These are phyloP conservation scores for Montipora capricornis DNA, from an alignment of 64 coral and sea anemone species.

Conservation along the genomic window DNA sequence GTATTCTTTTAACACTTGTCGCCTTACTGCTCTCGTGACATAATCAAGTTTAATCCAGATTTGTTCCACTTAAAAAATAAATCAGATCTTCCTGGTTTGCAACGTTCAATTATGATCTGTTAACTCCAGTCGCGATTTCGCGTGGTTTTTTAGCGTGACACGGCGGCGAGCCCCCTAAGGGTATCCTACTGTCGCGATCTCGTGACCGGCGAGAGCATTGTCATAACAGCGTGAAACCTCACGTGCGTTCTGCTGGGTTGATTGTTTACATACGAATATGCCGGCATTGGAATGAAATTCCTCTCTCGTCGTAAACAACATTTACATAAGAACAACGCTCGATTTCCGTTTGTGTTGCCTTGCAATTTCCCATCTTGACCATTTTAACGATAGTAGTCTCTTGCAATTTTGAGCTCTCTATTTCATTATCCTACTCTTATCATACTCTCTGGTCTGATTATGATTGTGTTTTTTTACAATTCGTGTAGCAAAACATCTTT, in stretches of 20 bases:
- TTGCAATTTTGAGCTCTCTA: too few species aligned
- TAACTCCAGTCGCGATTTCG: not conserved
- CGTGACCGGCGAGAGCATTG: not conserved
- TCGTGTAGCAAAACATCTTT: not conserved
- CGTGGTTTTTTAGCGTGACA: not conserved
- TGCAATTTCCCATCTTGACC: not conserved
- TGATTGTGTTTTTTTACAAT: not conserved
- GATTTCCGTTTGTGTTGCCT: not conserved
- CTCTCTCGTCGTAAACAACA: not conserved
- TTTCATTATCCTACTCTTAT: too few species aligned
- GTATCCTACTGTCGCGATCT: not conserved
- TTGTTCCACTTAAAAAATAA: too few species aligned
- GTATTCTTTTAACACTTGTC: too few species aligned
- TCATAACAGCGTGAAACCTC: not conserved
- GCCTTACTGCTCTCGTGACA: too few species aligned
- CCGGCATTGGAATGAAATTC: not conserved
- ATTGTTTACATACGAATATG: not conserved
- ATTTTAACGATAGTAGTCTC: not conserved
- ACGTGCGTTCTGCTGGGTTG: not conserved
- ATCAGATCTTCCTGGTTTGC: too few species aligned
- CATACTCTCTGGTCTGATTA: not conserved
- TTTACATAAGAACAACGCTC: not conserved
- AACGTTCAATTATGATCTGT: not conserved
- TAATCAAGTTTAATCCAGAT: too few species aligned
- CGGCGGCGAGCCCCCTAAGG: not conserved